Conservation (phyloP, 2,797 vertebrate species). For the Dermochelys coriacea region DNA sequence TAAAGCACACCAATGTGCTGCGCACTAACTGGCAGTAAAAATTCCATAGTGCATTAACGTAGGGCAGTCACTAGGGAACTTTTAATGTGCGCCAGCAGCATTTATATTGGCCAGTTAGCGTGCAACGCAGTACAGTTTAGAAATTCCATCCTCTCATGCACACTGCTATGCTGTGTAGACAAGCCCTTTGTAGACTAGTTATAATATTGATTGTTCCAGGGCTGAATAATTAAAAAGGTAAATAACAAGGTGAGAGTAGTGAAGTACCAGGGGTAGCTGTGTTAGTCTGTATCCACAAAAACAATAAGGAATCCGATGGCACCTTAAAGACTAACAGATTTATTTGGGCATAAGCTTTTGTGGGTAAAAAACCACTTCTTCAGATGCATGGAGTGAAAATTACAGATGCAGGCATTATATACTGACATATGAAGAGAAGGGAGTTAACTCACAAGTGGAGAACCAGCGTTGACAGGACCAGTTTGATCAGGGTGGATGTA, state of each 20-base stretch:
- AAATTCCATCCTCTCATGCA: background rate
- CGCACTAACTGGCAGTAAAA: background rate
- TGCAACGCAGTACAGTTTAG: background rate
- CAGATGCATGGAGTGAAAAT: too few relatives aligned
- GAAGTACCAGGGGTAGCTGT: too few relatives aligned
- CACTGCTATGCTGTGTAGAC: background rate
- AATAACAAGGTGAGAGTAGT: background rate
- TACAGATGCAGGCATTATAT: too few relatives aligned
- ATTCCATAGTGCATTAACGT: background rate
- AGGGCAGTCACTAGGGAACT: background rate
- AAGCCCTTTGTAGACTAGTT: background rate
- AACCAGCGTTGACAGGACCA: too few relatives aligned
- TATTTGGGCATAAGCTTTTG: too few relatives aligned
- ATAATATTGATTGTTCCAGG: background rate
- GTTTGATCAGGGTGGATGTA: too few relatives aligned
- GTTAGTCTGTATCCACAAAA: too few relatives aligned
- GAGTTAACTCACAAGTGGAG: too few relatives aligned
- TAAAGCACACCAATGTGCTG: background rate
- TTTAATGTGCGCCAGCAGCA: background rate
- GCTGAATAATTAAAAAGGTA: background rate
- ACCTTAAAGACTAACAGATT: too few relatives aligned
- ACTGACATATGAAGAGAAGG: too few relatives aligned
- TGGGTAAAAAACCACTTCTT: too few relatives aligned
- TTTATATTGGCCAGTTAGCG: background rate
- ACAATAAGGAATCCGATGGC: too few relatives aligned